phyloP scores from a whole-genome alignment of 1,140 invertebrate genomes.

The Piezodorus guildinii region DNA sequence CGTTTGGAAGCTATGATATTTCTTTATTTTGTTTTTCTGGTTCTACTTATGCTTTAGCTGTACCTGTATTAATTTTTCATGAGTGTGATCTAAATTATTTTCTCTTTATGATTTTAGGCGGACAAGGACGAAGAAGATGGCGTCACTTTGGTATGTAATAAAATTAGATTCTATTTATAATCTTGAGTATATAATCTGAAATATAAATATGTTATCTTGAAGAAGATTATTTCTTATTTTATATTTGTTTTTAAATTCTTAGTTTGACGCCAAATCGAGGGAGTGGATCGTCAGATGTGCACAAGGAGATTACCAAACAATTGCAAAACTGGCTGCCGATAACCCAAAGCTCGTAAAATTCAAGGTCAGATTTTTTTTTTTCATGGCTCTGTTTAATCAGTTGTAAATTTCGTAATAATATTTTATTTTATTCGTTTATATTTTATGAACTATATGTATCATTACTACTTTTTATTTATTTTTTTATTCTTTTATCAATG shows the following conservation, averaged over 20 bases:
- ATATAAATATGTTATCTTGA: no score
- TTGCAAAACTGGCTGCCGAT: conserved; percentile 68
- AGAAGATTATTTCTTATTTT: not conserved
- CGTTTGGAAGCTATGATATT: no score
- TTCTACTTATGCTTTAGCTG: no score
- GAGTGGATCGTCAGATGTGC: conserved; percentile 76
- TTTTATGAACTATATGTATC: no score
- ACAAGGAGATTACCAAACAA: conserved; percentile 65
- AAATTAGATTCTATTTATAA: not conserved
- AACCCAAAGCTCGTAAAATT: conserved; percentile 65
- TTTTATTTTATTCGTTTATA: no score
- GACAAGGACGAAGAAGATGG: conserved; percentile 8
- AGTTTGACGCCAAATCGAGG: conserved; percentile 56
- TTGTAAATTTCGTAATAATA: no score
- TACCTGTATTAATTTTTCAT: no score
- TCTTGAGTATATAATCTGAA: no score
- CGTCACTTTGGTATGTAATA: not conserved
- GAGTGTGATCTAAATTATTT: not conserved
- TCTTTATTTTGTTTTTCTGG: no score
- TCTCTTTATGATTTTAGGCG: not conserved
- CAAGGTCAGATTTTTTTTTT: conserved; percentile 49
- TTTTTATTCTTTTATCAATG: no score
- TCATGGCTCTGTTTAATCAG: not conserved
- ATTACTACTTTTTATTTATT: no score
- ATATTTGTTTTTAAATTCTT: not conserved